A percentile compares a stretch with the other conserved stretches of the same genome.
Conservation (phyloP, 2,888 invertebrate species). For the Itoplectis maculator region DNA sequence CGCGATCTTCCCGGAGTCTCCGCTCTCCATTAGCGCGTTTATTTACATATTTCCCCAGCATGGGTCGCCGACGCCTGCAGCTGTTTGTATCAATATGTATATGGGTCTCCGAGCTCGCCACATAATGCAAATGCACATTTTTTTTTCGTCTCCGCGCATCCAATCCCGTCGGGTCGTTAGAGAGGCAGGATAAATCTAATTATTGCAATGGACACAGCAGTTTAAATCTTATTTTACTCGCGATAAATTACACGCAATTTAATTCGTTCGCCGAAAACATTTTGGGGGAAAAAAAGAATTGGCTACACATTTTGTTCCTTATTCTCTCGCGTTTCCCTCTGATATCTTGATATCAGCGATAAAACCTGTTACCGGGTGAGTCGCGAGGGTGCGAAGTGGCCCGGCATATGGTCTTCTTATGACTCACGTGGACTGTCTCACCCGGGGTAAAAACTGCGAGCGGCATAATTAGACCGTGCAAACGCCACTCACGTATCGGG, state of each 20-base stretch:
- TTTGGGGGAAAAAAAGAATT: too few relatives aligned
- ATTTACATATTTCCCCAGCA: slow-evolving; percentile 28
- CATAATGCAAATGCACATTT: slow-evolving; percentile 1
- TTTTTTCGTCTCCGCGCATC: not conserved
- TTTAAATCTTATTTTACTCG: not conserved
- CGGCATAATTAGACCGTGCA: slow-evolving; percentile 23
- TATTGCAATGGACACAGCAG: not conserved
- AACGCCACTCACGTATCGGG: slow-evolving; percentile 16
- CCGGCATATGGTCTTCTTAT: slow-evolving; percentile 16
- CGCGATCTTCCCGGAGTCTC: slow-evolving; percentile 5
- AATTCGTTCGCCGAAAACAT: not conserved
- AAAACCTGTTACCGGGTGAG: slow-evolving; percentile 7
- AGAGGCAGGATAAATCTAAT: not conserved
- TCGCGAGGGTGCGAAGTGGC: slow-evolving; percentile 8
- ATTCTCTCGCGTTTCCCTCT: not conserved
- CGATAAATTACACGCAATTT: not conserved
- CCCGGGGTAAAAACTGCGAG: slow-evolving; percentile 6
- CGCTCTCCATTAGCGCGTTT: slow-evolving; percentile 15
- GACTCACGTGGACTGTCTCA: slow-evolving; percentile 5
- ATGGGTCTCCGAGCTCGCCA: not conserved
- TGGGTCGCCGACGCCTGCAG: slow-evolving; percentile 11
- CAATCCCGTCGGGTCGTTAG: not conserved
- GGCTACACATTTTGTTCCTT: too few relatives aligned
- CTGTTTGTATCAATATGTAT: slow-evolving; percentile 29
- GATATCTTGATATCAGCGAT: not conserved